A percentile compares a stretch with the other conserved stretches of the same genome.
phyloP scores from a whole-genome alignment of 2,888 invertebrate genomes.

The Hemaris fuciformis region DNA sequence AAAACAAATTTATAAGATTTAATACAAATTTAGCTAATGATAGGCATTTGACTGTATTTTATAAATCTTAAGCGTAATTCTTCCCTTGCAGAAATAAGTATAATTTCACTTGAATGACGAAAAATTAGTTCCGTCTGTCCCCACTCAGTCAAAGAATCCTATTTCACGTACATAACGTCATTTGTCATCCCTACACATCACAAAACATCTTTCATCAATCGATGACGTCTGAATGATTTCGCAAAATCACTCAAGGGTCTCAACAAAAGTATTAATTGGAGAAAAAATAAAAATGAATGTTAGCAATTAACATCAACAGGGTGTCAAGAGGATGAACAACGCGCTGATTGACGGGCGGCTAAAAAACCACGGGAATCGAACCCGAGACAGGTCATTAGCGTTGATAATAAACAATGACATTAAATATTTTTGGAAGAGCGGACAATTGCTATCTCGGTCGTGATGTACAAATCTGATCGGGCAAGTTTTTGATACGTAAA shows the following conservation, averaged over 20 bases:
- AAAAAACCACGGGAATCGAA: not conserved
- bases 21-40: no score
- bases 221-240: slow-evolving; percentile 20
- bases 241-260: slow-evolving; percentile 39
- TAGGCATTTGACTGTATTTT: no score
- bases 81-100: no score
- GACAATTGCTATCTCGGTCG: slow-evolving; percentile 7
- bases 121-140: no score
- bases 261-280: slow-evolving; percentile 46
- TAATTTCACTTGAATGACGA: no score
- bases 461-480: slow-evolving; percentile 14
- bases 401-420: slow-evolving; percentile 8
- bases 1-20: no score
- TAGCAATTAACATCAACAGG: slow-evolving; percentile 53
- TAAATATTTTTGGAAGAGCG: not conserved
- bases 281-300: slow-evolving; percentile 41
- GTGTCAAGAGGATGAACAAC: slow-evolving; percentile 41
- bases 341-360: slow-evolving; percentile 31
- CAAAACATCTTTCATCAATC: slow-evolving; percentile 16
- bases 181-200: not conserved
- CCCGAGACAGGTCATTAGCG: slow-evolving; percentile 2
- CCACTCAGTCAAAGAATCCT: no score
- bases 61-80: no score
- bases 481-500: not conserved
- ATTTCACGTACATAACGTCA: not conserved